Base-by-base conservation (phyloP, 2,797 vertebrate genomes). In the Benthosema pterotum region DNA sequence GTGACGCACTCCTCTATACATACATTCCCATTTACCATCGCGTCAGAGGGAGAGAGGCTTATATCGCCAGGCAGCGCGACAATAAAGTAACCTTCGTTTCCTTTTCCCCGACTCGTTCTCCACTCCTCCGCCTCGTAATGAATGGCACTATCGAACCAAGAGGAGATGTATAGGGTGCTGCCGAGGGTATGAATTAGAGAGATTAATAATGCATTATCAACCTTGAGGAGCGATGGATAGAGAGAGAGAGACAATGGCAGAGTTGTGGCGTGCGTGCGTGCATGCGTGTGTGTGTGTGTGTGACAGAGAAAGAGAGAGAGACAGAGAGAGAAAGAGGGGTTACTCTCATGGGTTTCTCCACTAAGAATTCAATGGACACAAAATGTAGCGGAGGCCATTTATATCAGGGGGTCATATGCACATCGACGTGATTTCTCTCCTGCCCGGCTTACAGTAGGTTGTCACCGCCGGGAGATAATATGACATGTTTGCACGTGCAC, bases 121-220 rank as follows among this genome's bases (percentile, higher is more conserved):
- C 1, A 11, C 18, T 67, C 59, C 8, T 1, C 48, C 32, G 28
- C 52, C 52, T 72, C 32, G 2, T 13, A 55, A 32, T 65, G 47
- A 0, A 7, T 56, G 46, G 43, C 1, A 4, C 53, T 55, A 50
- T 13, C 46, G 62, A 65, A 48, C 60, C 52, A 14, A n/a, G 45
- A 17, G 46, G 17, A 74, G 46, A 72, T 45, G 64, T 4, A 38
- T 38, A 49, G 61, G 73, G 66, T 65, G 75, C 63, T 42, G 60
- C 17, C 1, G 75, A 61, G 53, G 56, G 61, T 56, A 32, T 65
- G 63, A 83, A 78, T 74, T 52, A 77, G 54, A 69, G 13, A 11
- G 52, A 64, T 77, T 76, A 67, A 73, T 78, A 65, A 82, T 85
- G 84, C 69, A 83, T 75, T 51, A 70, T 63, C 68, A 75, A 78